These are phyloP conservation scores for Sinhomidia bicolor DNA, from an alignment of 2,888 invertebrate species.

Conservation along the genomic window DNA sequence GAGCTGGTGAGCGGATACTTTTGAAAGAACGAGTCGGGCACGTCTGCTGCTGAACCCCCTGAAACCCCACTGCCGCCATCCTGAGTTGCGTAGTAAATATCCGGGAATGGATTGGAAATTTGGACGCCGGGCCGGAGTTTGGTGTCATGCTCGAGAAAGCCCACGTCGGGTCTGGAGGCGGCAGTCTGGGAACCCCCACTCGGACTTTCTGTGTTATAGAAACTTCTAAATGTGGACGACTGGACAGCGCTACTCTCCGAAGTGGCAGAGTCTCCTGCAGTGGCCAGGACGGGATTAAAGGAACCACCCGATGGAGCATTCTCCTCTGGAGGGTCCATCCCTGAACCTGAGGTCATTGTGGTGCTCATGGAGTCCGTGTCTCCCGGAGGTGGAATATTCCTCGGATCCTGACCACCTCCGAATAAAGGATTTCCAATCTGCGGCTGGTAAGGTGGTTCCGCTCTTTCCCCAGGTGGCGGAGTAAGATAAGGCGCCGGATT, in stretches of 20 bases:
- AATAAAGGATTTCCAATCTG: slow-evolving; percentile 45
- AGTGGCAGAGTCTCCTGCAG: slow-evolving; percentile 12
- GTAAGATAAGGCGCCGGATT: background rate
- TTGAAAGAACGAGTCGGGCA: slow-evolving; percentile 43
- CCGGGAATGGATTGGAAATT: slow-evolving; percentile 72
- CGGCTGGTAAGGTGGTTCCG: slow-evolving; percentile 35
- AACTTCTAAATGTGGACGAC: slow-evolving; percentile 19
- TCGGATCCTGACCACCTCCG: slow-evolving; percentile 37
- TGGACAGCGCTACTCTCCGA: slow-evolving; percentile 40
- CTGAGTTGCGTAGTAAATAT: slow-evolving; percentile 59
- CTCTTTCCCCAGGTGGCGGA: background rate
- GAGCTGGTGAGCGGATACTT: slow-evolving; percentile 66
- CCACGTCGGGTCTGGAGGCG: slow-evolving; percentile 42
- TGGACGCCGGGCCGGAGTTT: slow-evolving; percentile 72
- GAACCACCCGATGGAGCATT: slow-evolving; percentile 49
- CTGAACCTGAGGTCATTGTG: background rate
- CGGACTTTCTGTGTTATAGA: slow-evolving; percentile 7
- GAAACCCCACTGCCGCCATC: background rate
- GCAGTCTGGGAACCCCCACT: background rate
- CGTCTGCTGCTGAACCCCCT: background rate
- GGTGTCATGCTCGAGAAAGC: slow-evolving; percentile 56
- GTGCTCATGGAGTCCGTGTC: slow-evolving; percentile 22
- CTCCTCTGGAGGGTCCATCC: slow-evolving; percentile 56
- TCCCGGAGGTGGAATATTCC: slow-evolving; percentile 44
- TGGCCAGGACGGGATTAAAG: background rate